Percentiles rank a stretch among this genome's conserved stretches.
Conservation (phyloP, 2,113 vertebrate genomes). For the Orientallactaga bullata region DNA sequence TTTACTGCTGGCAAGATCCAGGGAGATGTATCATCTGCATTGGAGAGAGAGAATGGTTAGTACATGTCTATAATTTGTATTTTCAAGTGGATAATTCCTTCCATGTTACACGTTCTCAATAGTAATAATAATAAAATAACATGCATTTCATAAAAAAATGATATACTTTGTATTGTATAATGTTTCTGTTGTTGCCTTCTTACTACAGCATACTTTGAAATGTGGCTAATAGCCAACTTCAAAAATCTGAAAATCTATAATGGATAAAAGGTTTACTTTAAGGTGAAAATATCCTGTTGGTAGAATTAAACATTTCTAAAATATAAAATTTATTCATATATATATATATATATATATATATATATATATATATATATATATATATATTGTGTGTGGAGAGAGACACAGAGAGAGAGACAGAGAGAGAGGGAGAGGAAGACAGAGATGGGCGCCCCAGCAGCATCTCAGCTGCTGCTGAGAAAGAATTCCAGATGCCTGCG, state of each 20-base stretch:
- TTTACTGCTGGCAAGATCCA: slow-evolving; percentile 85
- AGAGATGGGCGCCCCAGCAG: too few relatives aligned
- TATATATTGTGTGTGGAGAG: too few relatives aligned
- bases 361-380: too few relatives aligned
- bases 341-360: too few relatives aligned
- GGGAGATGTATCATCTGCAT: slow-evolving; percentile 84
- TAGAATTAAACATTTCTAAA: slow-evolving; percentile 49
- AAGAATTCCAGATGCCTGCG: too few relatives aligned
- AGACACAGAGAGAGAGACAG: too few relatives aligned
- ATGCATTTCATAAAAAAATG: slow-evolving; percentile 7
- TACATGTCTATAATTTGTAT: slow-evolving; percentile 72
- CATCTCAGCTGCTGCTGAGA: too few relatives aligned
- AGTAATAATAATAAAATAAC: slow-evolving; percentile 40
- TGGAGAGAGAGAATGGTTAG: slow-evolving; percentile 74
- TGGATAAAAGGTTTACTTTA: slow-evolving; percentile 8
- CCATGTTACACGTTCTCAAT: slow-evolving; percentile 36
- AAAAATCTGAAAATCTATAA: slow-evolving; percentile 51
- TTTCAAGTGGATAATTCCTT: slow-evolving; percentile 49
- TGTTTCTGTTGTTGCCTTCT: slow-evolving; percentile 7
- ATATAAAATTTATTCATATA: slow-evolving; percentile 30
- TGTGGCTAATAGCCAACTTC: neutral
- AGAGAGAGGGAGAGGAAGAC: too few relatives aligned
- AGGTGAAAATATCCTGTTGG: slow-evolving; percentile 49
- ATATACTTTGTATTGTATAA: neutral
- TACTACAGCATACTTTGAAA: slow-evolving; percentile 50